Percentiles rank a stretch among this genome's conserved stretches.
Conservation (phyloP, 2,797 vertebrate species). For the Mormyrus hasselquistii region DNA sequence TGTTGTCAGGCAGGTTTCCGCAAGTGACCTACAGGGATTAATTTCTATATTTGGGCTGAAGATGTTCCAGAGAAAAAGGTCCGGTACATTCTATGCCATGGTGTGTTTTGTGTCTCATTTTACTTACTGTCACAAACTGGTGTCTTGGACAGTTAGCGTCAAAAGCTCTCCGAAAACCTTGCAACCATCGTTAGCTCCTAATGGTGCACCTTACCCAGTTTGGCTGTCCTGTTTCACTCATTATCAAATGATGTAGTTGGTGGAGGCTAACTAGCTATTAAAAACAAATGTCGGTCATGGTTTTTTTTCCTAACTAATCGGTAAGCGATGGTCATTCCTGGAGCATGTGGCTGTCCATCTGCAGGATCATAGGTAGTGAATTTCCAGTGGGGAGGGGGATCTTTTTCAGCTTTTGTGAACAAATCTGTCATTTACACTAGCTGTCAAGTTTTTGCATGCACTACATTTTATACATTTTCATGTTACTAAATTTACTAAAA, state of each 20-base stretch:
- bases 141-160: not conserved
- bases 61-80: not conserved
- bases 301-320: conserved; percentile 1
- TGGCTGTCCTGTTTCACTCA: not conserved
- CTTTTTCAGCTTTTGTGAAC: not conserved
- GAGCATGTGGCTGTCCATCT: conserved; percentile 29
- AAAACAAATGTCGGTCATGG: not conserved
- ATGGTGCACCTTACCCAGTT: not conserved
- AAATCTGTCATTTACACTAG: not conserved
- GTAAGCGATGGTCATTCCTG: conserved; percentile 27
- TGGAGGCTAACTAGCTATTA: conserved; percentile 10
- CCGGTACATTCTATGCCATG: not conserved
- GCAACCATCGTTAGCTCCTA: not conserved
- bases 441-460: not conserved
- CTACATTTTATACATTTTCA: not conserved
- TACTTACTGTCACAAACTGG: not conserved
- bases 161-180: not conserved
- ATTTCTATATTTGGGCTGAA: not conserved
- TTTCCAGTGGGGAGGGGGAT: not conserved
- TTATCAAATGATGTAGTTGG: conserved; percentile 4
- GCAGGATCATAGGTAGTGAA: not conserved
- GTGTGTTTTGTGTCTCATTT: not conserved
- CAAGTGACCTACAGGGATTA: conserved; percentile 35
- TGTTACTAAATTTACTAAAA: not conserved
- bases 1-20: conserved; percentile 36